A percentile compares a stretch with the other conserved stretches of the same genome.
These are phyloP conservation scores for Sinodicranocentrus sp. DNA, from an alignment of 2,888 invertebrate genomes.

Conservation along the genomic window DNA sequence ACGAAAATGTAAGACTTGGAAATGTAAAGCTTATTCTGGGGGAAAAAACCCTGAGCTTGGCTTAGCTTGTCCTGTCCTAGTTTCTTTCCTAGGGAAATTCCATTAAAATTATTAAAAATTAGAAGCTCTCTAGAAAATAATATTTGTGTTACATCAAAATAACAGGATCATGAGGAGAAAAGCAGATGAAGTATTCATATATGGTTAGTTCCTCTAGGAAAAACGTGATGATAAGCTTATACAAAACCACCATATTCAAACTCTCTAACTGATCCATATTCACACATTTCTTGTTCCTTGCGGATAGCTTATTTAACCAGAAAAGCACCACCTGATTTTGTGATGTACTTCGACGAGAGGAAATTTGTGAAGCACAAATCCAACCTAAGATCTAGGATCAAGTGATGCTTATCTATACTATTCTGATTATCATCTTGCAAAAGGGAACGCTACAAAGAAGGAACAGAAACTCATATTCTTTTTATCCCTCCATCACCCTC, in stretches of 20 bases:
- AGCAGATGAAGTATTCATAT: neutral
- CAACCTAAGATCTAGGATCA: slow-evolving; percentile 34
- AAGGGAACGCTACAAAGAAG: slow-evolving; percentile 6
- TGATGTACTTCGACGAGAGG: neutral
- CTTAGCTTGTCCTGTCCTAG: neutral
- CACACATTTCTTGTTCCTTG: slow-evolving; percentile 6
- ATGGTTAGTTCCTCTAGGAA: neutral
- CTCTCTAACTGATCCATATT: neutral
- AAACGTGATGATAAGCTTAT: neutral
- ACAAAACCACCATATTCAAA: too few relatives aligned
- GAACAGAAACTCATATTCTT: neutral
- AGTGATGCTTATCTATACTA: slow-evolving; percentile 28
- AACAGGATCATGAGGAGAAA: neutral
- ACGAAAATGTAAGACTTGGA: neutral
- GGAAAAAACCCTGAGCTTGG: neutral
- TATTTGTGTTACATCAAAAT: slow-evolving; percentile 1
- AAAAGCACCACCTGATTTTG: too few relatives aligned
- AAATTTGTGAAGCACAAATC: slow-evolving; percentile 27
- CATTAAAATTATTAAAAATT: slow-evolving; percentile 64
- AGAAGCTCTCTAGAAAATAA: neutral
- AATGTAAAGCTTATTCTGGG: neutral
- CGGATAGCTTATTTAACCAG: neutral
- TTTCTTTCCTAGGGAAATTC: slow-evolving; percentile 45
- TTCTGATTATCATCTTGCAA: too few relatives aligned
- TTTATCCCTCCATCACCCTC: too few relatives aligned